phyloP scores from a whole-genome alignment of 2,797 vertebrate species.

The Apogon talboti region DNA sequence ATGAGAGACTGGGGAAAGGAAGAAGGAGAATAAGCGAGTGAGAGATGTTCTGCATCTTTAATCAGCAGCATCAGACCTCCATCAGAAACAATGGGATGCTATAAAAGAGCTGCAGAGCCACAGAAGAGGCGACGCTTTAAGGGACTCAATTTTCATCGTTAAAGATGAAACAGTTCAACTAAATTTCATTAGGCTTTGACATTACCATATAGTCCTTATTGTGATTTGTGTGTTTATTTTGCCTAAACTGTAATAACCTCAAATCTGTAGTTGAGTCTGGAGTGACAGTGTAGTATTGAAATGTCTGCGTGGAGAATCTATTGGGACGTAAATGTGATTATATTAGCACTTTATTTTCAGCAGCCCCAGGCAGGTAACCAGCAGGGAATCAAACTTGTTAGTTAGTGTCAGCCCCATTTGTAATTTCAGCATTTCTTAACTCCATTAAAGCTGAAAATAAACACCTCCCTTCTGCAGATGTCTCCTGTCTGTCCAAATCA shows the following conservation, averaged over 20 bases:
- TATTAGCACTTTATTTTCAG: no score
- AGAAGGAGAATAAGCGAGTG: slow-evolving; percentile 2
- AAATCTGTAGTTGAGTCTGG: neutral
- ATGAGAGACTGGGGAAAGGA: slow-evolving; percentile 10
- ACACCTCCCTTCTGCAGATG: no score
- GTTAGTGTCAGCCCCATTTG: no score
- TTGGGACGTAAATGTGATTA: no score
- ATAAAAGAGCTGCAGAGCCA: slow-evolving; percentile 13
- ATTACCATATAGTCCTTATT: neutral
- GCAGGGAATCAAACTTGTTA: no score
- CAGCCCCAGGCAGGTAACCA: no score
- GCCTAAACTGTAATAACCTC: neutral
- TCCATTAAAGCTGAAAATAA: no score
- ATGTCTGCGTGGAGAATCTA: no score
- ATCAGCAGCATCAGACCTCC: slow-evolving; percentile 43
- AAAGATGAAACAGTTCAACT: neutral
- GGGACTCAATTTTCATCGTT: neutral
- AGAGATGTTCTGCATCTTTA: slow-evolving; percentile 50
- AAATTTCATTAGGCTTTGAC: neutral
- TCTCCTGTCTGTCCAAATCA: no score
- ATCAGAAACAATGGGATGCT: slow-evolving; percentile 39
- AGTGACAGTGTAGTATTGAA: no score
- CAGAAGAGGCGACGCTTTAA: neutral
- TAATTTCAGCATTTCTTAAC: no score
- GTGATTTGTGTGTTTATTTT: neutral